phyloP scores from a whole-genome alignment of 2,888 invertebrate species.

The Heliconius cydno region DNA sequence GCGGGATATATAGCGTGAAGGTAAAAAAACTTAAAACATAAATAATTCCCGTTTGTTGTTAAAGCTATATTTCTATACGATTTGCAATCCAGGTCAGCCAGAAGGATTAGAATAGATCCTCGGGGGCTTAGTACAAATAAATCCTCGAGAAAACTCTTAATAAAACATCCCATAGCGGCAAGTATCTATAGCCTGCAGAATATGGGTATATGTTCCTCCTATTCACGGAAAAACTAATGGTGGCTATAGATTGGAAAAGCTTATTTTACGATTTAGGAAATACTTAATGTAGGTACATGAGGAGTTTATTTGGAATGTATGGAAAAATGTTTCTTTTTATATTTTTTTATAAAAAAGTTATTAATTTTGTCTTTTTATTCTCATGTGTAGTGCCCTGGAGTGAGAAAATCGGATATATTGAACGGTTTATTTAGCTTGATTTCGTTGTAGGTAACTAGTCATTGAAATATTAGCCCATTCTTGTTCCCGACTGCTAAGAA shows the following conservation, averaged over 20 bases:
- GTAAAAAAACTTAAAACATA: neutral
- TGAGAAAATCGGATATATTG: too few species aligned
- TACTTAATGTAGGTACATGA: neutral
- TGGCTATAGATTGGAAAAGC: neutral
- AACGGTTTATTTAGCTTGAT: too few species aligned
- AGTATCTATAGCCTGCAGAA: conserved; percentile 11
- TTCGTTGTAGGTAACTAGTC: too few species aligned
- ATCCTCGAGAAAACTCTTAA: conserved; percentile 31
- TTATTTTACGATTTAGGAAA: neutral
- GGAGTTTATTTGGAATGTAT: neutral
- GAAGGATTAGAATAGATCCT: conserved; percentile 31
- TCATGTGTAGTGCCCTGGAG: too few species aligned
- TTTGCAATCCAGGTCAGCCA: conserved; percentile 29
- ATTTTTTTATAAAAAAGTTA: neutral
- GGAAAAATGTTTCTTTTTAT: neutral
- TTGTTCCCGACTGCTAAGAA: too few species aligned
- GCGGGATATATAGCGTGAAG: too few species aligned
- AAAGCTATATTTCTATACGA: conserved; percentile 21
- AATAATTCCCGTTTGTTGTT: conserved; percentile 3
- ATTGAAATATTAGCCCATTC: too few species aligned
- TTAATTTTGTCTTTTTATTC: too few species aligned
- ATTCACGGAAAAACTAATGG: conserved; percentile 19
- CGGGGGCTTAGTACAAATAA: conserved; percentile 30
- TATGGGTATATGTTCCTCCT: neutral
- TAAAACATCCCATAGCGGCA: conserved; percentile 15